These are phyloP conservation scores for Solenodon paradoxus DNA, from an alignment of 2,113 vertebrate species.

Conservation along the genomic window DNA sequence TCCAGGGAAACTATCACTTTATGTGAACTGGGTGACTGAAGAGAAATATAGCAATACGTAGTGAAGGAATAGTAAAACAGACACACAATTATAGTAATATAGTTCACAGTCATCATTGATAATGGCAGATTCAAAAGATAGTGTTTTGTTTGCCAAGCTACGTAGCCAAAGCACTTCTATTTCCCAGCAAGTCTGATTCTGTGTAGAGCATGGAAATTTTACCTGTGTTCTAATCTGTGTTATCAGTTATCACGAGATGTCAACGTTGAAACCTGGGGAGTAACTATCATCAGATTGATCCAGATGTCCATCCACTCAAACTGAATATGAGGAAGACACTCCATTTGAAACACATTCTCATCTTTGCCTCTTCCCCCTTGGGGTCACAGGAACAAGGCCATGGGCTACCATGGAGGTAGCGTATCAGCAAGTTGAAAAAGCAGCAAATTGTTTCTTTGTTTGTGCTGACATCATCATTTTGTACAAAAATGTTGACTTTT, in stretches of 20 bases:
- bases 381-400: no score
- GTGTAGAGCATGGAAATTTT: not conserved
- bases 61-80: not conserved
- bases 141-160: not conserved
- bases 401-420: no score
- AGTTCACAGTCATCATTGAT: not conserved
- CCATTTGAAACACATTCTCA: no score
- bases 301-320: not conserved
- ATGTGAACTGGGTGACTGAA: not conserved
- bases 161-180: rapidly evolving
- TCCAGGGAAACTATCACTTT: not conserved
- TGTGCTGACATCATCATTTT: not conserved
- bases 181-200: not conserved
- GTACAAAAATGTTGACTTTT: not conserved
- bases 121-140: not conserved
- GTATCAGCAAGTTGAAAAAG: not conserved
- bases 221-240: not conserved
- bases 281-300: not conserved
- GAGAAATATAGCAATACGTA: not conserved
- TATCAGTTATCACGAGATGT: not conserved
- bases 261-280: not conserved
- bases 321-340: not conserved
- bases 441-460: not conserved
- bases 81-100: not conserved
- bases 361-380: rapidly evolving